These are phyloP conservation scores for Halisarca cf. caerulea DNA, from an alignment of 37 sponge, comb jelly and placozoan genomes.

Conservation along the genomic window DNA sequence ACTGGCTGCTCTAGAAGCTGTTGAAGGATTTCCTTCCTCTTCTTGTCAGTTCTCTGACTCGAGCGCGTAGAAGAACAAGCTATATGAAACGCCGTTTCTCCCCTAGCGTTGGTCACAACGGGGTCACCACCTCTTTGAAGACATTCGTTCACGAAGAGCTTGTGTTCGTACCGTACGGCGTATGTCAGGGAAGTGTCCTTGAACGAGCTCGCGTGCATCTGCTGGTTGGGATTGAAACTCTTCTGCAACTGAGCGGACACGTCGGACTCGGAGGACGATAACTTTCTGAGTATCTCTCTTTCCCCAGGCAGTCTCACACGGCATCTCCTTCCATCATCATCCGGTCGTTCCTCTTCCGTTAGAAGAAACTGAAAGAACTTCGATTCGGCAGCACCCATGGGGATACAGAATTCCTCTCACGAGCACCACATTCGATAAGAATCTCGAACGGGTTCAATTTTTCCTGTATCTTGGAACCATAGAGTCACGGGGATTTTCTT, in stretches of 20 bases:
- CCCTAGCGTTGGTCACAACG: conserved; percentile 42
- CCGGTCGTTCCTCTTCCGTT: neutral
- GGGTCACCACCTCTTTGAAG: conserved; percentile 62
- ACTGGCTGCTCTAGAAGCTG: conserved; percentile 41
- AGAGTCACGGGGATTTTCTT: too few species aligned
- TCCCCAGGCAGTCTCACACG: neutral
- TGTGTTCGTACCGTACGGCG: conserved; percentile 43
- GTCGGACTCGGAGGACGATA: conserved; percentile 3
- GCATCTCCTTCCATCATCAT: neutral
- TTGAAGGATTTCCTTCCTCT: conserved; percentile 42
- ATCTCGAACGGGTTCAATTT: too few species aligned
- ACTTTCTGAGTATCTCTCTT: neutral
- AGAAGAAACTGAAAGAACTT: conserved; percentile 13
- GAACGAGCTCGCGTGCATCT: conserved; percentile 23
- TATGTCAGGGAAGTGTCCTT: conserved; percentile 68
- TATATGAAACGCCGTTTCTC: conserved; percentile 72
- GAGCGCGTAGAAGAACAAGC: conserved; percentile 49
- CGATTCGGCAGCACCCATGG: neutral
- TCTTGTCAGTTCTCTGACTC: conserved; percentile 37
- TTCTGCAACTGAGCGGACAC: conserved; percentile 40
- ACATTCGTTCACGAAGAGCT: conserved; percentile 34
- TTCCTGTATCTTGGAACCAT: too few species aligned
- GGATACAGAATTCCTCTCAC: too few species aligned
- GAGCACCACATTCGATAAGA: neutral
- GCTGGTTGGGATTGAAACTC: conserved; percentile 47